phyloP scores from a whole-genome alignment of 2,797 vertebrate species.

The Muraenolepis orangiensis region DNA sequence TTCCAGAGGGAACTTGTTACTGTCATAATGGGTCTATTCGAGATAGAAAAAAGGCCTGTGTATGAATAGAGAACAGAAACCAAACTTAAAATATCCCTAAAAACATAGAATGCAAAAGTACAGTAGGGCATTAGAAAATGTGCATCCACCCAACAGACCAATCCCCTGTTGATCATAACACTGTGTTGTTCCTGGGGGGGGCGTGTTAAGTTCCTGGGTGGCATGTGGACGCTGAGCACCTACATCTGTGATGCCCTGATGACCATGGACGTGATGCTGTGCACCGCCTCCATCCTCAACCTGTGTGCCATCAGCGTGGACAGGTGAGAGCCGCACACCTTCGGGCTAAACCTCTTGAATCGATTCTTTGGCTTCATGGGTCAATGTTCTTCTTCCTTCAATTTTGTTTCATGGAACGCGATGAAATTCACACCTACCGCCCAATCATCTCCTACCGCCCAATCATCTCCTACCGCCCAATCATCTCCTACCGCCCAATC shows the following conservation, averaged over 20 bases:
- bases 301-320: constrained; percentile 65
- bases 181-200: background rate
- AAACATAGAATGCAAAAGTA: background rate
- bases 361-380: background rate
- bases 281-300: constrained; percentile 65
- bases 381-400: too few species aligned
- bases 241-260: constrained; percentile 62
- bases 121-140: too few species aligned
- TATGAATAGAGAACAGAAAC: background rate
- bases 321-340: constrained; percentile 40
- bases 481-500: too few species aligned
- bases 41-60: background rate
- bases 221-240: constrained; percentile 62
- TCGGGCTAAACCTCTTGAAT: background rate
- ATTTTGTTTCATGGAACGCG: background rate
- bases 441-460: background rate
- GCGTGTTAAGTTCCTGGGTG: constrained; percentile 61
- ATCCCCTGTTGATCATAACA: background rate
- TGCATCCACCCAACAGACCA: background rate
- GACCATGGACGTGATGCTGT: constrained; percentile 68
- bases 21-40: background rate
- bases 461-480: too few species aligned
- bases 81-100: background rate
- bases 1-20: background rate
- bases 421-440: background rate